Evolutionary conservation across 2,797 vertebrate genomes (phyloP), one percentile per base, ranked within the genome.

Genomic region (Gephyroberyx darwinii): DNA sequence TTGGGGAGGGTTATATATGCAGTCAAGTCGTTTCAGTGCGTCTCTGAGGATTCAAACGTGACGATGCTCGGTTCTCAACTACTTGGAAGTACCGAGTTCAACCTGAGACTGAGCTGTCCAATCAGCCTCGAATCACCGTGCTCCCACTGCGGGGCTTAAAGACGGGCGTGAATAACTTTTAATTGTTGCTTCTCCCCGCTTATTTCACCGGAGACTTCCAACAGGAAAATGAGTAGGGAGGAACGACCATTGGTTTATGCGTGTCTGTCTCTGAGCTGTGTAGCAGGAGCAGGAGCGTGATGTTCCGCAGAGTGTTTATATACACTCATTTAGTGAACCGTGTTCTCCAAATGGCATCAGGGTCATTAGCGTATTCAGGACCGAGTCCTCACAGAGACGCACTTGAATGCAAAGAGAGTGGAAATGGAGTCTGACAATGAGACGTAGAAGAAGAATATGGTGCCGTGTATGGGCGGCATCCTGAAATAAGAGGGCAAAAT

Each of bases 301-400:
- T 86, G 80, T 85, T 86, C 80, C 75, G 55, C 69, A 67, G 81
- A 86, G 88, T 89, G 87, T 87, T 87, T 86, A 82, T 78, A 76
- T 71, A 16, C 60, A 54, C 55, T 68, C 84, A 86, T 70, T 85
- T 71, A 86, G 77, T 74, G 79, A 74, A 63, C 77, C 79, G 5
- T 75, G 78, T 81, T 45, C 80, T 60, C 76, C 69, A 57, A 78
- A 73, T 61, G 82, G 82, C 80, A 79, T 65, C 33, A 72, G 71
- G 83, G 84, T 88, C 84, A 90, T 90, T 87, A 88, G 79, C 56
- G 62, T 50, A 66, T 74, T 87, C 85, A 78, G 81, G 88, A 85
- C 81, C 71, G 84, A 84, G 51, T 86, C 82, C 63, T 86, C 66
- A 26, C 75, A 80, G 81, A 75, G 13, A 12, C 75, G 73, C 77